A percentile compares a stretch with the other conserved stretches of the same genome.
phyloP scores from a whole-genome alignment of 2,888 invertebrate genomes.

The Mechanitis mazaeus region DNA sequence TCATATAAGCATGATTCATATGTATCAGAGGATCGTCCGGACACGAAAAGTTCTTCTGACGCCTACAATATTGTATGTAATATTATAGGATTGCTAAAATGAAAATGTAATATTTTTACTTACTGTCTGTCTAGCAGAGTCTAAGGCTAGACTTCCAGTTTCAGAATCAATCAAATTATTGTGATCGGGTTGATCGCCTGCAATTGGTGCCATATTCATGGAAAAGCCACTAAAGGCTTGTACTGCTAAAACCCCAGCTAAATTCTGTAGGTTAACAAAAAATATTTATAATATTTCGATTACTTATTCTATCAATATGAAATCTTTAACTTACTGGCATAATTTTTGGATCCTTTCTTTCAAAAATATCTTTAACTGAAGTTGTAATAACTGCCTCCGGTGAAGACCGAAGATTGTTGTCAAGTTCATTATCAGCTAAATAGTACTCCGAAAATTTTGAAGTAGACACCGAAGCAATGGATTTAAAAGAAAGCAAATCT shows the following conservation, averaged over 20 bases:
- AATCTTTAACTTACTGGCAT: constrained; percentile 35
- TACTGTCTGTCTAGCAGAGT: constrained; percentile 51
- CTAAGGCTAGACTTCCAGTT: constrained; percentile 49
- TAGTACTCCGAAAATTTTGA: constrained; percentile 54
- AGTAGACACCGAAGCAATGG: constrained; percentile 42
- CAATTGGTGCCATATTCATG: constrained; percentile 42
- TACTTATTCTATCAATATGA: constrained; percentile 2
- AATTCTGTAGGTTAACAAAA: constrained; percentile 35
- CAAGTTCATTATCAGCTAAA: constrained; percentile 45
- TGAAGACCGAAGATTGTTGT: constrained; percentile 26
- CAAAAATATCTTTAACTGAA: constrained; percentile 54
- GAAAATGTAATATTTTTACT: constrained; percentile 26
- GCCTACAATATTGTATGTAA: constrained; percentile 39
- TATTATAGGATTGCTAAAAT: constrained; percentile 7
- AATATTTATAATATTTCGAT: background rate
- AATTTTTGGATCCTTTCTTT: constrained; percentile 45
- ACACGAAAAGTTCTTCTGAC: constrained; percentile 61
- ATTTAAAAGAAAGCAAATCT: constrained; percentile 54
- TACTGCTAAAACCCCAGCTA: constrained; percentile 42
- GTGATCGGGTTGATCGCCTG: constrained; percentile 52
- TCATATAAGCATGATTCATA: constrained; percentile 55
- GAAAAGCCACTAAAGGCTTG: constrained; percentile 66
- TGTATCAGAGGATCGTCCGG: constrained; percentile 57
- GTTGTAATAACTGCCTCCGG: constrained; percentile 24
- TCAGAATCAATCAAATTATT: constrained; percentile 58